Percentiles rank a stretch among this genome's conserved stretches.
phyloP scores from a whole-genome alignment of 2,888 invertebrate species.

The Xestia ashworthii region DNA sequence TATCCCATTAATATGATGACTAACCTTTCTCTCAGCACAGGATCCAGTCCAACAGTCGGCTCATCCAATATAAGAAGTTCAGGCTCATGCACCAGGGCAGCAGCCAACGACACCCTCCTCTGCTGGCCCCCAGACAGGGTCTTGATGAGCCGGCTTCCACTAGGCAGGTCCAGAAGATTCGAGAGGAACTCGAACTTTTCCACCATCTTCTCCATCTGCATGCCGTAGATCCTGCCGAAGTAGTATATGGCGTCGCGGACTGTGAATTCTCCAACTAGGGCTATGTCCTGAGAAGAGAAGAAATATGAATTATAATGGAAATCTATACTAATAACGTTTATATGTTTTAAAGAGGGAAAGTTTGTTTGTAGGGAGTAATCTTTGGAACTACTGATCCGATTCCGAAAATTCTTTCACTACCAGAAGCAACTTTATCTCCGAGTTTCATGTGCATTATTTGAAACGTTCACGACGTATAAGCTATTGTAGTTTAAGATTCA shows the following conservation, averaged over 20 bases:
- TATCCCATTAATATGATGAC: constrained; percentile 54
- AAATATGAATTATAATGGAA: no score
- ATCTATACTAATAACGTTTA: no score
- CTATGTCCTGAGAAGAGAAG: constrained; percentile 92
- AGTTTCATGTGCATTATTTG: not conserved
- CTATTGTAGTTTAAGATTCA: not conserved
- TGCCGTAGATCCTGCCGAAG: constrained; percentile 96
- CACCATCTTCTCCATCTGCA: constrained; percentile 92
- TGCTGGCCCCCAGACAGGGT: constrained; percentile 97
- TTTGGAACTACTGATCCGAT: not conserved
- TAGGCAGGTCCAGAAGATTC: constrained; percentile 94
- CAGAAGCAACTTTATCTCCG: not conserved
- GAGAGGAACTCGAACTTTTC: constrained; percentile 93
- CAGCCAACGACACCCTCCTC: constrained; percentile 96
- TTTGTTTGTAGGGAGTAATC: no score
- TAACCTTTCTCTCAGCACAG: constrained; percentile 95
- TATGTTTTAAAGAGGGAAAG: no score
- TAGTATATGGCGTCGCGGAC: constrained; percentile 96
- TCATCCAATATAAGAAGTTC: constrained; percentile 97
- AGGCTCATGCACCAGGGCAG: constrained; percentile 96
- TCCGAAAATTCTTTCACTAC: not conserved
- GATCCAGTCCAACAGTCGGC: constrained; percentile 98
- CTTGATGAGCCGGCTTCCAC: constrained; percentile 91
- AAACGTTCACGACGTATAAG: not conserved
- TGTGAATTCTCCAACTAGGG: constrained; percentile 94